Base-by-base conservation (phyloP, 2,888 invertebrate genomes). In the Plebejus argus region DNA sequence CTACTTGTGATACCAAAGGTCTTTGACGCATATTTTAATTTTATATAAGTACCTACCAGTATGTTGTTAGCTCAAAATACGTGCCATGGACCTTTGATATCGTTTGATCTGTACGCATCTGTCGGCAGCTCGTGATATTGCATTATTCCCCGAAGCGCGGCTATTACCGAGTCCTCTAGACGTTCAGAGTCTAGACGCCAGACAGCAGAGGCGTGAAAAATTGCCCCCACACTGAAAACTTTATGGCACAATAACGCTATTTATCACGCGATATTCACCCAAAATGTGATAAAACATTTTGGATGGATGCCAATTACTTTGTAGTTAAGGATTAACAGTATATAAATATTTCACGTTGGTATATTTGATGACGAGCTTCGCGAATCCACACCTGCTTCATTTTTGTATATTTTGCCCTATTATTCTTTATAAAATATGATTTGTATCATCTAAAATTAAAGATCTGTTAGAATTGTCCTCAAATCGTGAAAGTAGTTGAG, bases 181-280 rank as follows among this genome's bases (percentile, higher is more conserved):
- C 70, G 78, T 28, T 75, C 76, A 74, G 74, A 66, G 61, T 33
- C 53, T n/a, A 39, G 72, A 39, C 39, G 49, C 61, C 77, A 78
- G 78, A 78, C 78, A 49, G 78, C 75, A 45, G 77, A 78, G 78
- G 78, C 78, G 78, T 75, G 75, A 75, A 77, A 77, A 56, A 77
- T 77, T 23, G 75, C 70, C 66, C 28, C 3, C 53, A 12, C 53
- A 53, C 18, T 74, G 74, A 74, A 53, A 74, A 74, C 53, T 74
- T 74, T 49, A 74, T 33, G 53, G 49, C 72, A 45, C 45, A 20
- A 49, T 49, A 49, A 23, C 28, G 28, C 74, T 15, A 74, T 74
- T 74, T 74, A 74, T 74, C 53, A 53, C 74, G 20, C 49, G 18
- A 74, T 74, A 74, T 49, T 53, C 49, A 74, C 74, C 49, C 18